A percentile compares a stretch with the other conserved stretches of the same genome.
phyloP scores from a whole-genome alignment of 2,797 vertebrate species.

The Takifugu ocellatus region DNA sequence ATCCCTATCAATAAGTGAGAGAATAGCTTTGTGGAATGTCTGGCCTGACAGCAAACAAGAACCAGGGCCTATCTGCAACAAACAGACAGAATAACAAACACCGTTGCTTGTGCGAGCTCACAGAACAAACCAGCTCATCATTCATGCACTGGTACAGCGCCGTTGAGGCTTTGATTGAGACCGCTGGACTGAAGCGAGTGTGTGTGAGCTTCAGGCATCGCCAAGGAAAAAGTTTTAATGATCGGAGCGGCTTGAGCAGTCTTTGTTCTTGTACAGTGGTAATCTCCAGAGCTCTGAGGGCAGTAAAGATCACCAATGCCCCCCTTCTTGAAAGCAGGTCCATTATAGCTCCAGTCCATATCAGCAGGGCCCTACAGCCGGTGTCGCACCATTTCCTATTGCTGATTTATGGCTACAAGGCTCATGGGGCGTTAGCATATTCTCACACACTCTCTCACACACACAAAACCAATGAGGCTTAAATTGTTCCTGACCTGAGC shows the following conservation, averaged over 20 bases:
- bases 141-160: conserved; percentile 67
- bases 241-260: conserved; percentile 53
- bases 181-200: conserved; percentile 31
- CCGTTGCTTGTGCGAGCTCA: conserved; percentile 52
- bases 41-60: conserved; percentile 73
- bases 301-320: conserved; percentile 77
- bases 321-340: conserved; percentile 80
- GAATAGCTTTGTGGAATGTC: conserved; percentile 68
- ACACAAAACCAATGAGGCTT: conserved; percentile 40
- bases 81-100: conserved; percentile 70
- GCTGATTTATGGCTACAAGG: conserved; percentile 74
- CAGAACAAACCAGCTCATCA: conserved; percentile 63
- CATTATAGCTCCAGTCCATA: conserved; percentile 81
- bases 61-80: conserved; percentile 64
- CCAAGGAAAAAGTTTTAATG: conserved; percentile 36
- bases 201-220: conserved; percentile 24
- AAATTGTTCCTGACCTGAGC: conserved; percentile 65
- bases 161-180: conserved; percentile 41
- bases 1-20: conserved; percentile 74
- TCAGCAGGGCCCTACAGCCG: conserved; percentile 78
- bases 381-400: conserved; percentile 78
- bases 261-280: conserved; percentile 52
- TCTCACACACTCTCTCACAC: conserved; percentile 35
- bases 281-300: conserved; percentile 55
- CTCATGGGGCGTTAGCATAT: conserved; percentile 55